These are phyloP conservation scores for Sylvia borin DNA, from an alignment of 2,797 vertebrate species.

Conservation along the genomic window DNA sequence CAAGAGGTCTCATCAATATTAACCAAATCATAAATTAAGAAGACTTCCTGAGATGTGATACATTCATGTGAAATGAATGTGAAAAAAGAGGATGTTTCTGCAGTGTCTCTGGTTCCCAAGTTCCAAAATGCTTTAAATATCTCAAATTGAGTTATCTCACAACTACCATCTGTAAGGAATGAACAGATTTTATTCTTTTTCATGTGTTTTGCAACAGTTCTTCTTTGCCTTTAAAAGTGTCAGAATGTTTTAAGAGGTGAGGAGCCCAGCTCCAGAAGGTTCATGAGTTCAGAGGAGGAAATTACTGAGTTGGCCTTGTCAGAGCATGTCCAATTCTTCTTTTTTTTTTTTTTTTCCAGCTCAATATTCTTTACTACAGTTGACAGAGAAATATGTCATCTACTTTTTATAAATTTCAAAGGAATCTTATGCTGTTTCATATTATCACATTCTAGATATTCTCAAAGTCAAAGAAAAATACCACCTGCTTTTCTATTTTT, in stretches of 20 bases:
- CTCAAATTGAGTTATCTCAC: background rate
- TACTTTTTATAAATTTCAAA: conserved; percentile 49
- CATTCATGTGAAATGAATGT: background rate
- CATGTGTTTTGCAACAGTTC: background rate
- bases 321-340: background rate
- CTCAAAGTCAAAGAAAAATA: conserved; percentile 41
- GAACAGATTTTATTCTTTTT: background rate
- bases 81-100: background rate
- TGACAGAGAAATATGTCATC: background rate
- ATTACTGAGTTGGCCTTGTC: conserved; percentile 17
- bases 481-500: background rate
- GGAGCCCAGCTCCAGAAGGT: background rate
- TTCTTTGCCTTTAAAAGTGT: background rate
- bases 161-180: background rate
- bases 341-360: background rate
- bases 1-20: background rate
- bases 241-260: background rate
- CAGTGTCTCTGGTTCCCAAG: background rate
- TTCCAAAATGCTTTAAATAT: background rate
- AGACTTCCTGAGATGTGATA: background rate
- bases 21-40: background rate
- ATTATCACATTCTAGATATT: conserved; percentile 29
- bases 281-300: background rate
- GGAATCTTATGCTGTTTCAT: background rate
- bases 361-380: background rate